Base-by-base conservation (phyloP, 2,888 invertebrate genomes). In the Hirtodrosophila trivittata region DNA sequence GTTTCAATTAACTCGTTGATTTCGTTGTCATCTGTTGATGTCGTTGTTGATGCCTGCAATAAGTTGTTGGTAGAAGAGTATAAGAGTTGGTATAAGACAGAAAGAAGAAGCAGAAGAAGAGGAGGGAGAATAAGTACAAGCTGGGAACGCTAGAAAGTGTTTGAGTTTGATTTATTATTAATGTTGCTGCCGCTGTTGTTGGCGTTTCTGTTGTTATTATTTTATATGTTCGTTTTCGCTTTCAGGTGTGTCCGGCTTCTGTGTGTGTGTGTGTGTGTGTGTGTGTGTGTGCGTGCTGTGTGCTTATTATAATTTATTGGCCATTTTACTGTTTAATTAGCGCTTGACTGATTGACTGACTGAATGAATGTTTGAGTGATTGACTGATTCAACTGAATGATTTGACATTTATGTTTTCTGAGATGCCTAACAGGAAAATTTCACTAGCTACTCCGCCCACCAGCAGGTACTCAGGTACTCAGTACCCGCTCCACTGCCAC, bases 251-350 rank as follows among this genome's bases (percentile, higher is more conserved):
- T 66, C 47, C 25, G 12, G 42, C 35, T 18, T 41, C 9, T 42
- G 13, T 32, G 38, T 21, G 30, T 46, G 43, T 51, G 50, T 35
- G 43, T 55, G 70, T 16, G 38, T 38, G 13, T 42, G 13, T 32
- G 38, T 21, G 30, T 46, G 43, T 51, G 50, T 37, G 45, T 55
- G 70, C 52, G 14, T 43, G 14, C 26, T 52, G 46, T 35, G 45
- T 52, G 70, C 52, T 85, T 77, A 74, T 74, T 77, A 66, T 83
- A 70, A 70, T 85, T 85, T 82, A 85, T 85, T 78, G 82, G 45
- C 58, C 56, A 74, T 64, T 64, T 77, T 38, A 54, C 57, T 66
- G 73, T 38, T 69, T 8, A 66, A 25, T 47, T 60, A 55, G 58
- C 49, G 50, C 56, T 63, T 63, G 63, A 43, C 42, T 69, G 65